These are phyloP conservation scores for Fistularia commersonii DNA, from an alignment of 2,797 vertebrate genomes.

Conservation along the genomic window DNA sequence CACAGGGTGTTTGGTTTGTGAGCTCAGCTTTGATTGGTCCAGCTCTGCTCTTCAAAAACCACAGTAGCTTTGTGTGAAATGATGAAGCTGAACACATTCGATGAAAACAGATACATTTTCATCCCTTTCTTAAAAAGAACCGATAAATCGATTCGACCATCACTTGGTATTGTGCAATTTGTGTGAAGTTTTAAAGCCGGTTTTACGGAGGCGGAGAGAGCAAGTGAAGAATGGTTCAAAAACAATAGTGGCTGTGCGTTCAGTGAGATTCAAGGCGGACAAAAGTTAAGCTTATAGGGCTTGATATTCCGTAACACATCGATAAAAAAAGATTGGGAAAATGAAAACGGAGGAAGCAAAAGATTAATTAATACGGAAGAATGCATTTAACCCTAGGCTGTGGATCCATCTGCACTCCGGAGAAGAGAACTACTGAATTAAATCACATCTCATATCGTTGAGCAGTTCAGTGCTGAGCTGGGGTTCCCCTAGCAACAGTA, in stretches of 20 bases:
- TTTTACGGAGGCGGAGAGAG: no score
- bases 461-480: slow-evolving; percentile 5
- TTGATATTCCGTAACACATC: slow-evolving; percentile 8
- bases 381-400: slow-evolving; percentile 48
- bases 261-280: slow-evolving; percentile 15
- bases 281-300: slow-evolving; percentile 6
- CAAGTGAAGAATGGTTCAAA: no score
- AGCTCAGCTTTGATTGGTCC: no score
- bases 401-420: slow-evolving; percentile 21
- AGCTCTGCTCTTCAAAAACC: no score
- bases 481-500: slow-evolving; percentile 34
- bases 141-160: no score
- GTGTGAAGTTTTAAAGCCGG: no score
- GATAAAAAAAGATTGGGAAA: slow-evolving; percentile 4
- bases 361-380: slow-evolving; percentile 24
- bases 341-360: slow-evolving; percentile 21
- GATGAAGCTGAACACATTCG: no score
- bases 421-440: slow-evolving; percentile 41
- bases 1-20: no score
- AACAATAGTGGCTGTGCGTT: neutral
- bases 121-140: no score
- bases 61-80: no score
- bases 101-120: no score
- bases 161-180: no score
- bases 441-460: slow-evolving; percentile 43